A percentile compares a stretch with the other conserved stretches of the same genome.
Conservation (phyloP, 2,113 vertebrate species). For the Cettia cetti region DNA sequence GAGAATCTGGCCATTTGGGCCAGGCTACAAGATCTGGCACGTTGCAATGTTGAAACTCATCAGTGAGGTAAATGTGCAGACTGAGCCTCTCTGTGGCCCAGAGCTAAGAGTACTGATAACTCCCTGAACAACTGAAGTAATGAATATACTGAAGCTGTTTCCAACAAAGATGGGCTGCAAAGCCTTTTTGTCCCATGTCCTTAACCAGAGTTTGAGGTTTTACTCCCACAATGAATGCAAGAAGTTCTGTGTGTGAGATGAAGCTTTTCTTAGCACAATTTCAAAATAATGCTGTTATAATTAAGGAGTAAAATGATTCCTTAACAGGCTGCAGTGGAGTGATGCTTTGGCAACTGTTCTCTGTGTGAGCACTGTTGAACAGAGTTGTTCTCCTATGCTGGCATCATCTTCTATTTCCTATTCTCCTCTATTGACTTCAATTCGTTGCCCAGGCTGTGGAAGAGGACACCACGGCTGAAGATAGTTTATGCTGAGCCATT, state of each 20-base stretch:
- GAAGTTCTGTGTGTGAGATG: neutral
- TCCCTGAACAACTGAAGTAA: neutral
- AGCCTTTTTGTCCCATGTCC: neutral
- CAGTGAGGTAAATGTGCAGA: neutral
- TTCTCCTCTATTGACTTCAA: neutral
- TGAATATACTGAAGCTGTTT: neutral
- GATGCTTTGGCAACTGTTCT: neutral
- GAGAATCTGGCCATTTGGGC: fast-evolving
- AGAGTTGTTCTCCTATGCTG: neutral
- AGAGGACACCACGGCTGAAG: neutral
- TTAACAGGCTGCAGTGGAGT: neutral
- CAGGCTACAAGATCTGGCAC: neutral
- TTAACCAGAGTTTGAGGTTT: neutral
- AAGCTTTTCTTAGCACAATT: neutral
- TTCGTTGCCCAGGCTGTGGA: neutral
- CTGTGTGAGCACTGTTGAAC: neutral
- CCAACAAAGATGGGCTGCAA: neutral
- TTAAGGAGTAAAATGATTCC: neutral
- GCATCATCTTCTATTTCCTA: neutral
- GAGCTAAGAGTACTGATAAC: neutral
- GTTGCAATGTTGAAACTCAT: neutral
- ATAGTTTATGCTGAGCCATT: neutral
- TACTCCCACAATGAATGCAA: neutral
- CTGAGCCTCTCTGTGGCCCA: neutral
- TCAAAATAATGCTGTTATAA: neutral